Evolutionary conservation across 2,888 invertebrate species (phyloP).

Genomic region (Gymnoscelis rufifasciata): DNA sequence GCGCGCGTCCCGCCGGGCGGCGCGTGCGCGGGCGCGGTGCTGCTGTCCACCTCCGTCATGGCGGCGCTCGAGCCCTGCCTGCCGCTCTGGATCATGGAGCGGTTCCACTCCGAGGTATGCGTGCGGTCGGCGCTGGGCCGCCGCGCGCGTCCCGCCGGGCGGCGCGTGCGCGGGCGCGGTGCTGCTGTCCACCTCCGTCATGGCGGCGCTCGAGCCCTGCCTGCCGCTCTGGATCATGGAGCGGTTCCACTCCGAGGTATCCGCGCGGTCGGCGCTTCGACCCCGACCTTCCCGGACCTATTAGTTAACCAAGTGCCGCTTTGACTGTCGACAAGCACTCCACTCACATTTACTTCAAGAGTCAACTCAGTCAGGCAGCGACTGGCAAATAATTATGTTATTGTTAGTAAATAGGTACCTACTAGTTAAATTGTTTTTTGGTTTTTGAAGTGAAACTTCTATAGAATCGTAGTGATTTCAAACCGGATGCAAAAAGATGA

Average conservation of each 20-base stretch:
- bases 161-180: constrained; percentile 61
- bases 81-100: constrained; percentile 57
- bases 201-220: constrained; percentile 69
- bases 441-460: too few relatives aligned
- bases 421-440: too few relatives aligned
- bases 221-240: constrained; percentile 60
- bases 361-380: too few relatives aligned
- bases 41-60: constrained; percentile 64
- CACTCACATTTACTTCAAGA: too few relatives aligned
- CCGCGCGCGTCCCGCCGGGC: constrained; percentile 35
- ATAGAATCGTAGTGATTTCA: too few relatives aligned
- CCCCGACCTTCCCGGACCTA: too few relatives aligned
- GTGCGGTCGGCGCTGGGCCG: constrained; percentile 1
- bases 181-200: constrained; percentile 60
- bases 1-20: constrained; percentile 38
- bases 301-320: too few relatives aligned
- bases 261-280: not conserved
- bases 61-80: constrained; percentile 68
- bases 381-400: too few relatives aligned
- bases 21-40: constrained; percentile 60
- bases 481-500: too few relatives aligned
- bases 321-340: too few relatives aligned
- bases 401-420: too few relatives aligned
- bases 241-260: constrained; percentile 48
- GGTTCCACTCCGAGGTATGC: constrained; percentile 48